Evolutionary conservation across 2,797 vertebrate species (phyloP).

Genomic region (Argentina silus): DNA sequence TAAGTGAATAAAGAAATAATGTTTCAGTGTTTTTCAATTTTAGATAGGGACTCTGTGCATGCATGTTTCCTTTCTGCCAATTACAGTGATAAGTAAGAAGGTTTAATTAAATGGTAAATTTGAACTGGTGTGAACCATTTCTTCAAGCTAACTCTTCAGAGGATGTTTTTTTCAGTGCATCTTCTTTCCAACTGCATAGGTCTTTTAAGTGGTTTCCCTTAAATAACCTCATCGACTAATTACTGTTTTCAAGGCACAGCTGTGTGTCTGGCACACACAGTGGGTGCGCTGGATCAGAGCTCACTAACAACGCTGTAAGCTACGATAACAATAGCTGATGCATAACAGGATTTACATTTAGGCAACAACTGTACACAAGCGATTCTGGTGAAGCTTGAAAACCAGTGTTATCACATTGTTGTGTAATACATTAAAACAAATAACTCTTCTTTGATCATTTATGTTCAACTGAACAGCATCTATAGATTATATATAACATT

Average conservation of each 20-base stretch:
- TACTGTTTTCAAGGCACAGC: slow-evolving; percentile 63
- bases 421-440: background rate
- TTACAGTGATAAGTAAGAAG: slow-evolving; percentile 21
- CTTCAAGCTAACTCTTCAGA: slow-evolving; percentile 27
- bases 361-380: too few relatives aligned
- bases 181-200: slow-evolving; percentile 48
- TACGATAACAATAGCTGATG: slow-evolving; percentile 64
- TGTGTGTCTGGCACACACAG: slow-evolving; percentile 56
- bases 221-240: slow-evolving; percentile 61
- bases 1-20: too few relatives aligned
- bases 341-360: slow-evolving; percentile 77
- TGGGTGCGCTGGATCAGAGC: slow-evolving; percentile 30
- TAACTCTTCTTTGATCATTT: background rate
- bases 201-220: slow-evolving; percentile 57
- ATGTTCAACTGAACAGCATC: background rate
- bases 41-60: slow-evolving; percentile 6
- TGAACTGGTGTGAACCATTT: slow-evolving; percentile 34
- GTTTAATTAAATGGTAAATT: slow-evolving; percentile 19
- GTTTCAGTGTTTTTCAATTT: slow-evolving; percentile 19
- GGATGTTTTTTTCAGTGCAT: slow-evolving; percentile 28
- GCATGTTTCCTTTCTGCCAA: slow-evolving; percentile 10
- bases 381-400: too few relatives aligned
- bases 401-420: too few relatives aligned
- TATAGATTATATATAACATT: background rate
- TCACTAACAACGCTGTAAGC: slow-evolving; percentile 53